A percentile compares a stretch with the other conserved stretches of the same genome.
Conservation (phyloP, 2,888 invertebrate genomes). For the Eupithecia tripunctaria region DNA sequence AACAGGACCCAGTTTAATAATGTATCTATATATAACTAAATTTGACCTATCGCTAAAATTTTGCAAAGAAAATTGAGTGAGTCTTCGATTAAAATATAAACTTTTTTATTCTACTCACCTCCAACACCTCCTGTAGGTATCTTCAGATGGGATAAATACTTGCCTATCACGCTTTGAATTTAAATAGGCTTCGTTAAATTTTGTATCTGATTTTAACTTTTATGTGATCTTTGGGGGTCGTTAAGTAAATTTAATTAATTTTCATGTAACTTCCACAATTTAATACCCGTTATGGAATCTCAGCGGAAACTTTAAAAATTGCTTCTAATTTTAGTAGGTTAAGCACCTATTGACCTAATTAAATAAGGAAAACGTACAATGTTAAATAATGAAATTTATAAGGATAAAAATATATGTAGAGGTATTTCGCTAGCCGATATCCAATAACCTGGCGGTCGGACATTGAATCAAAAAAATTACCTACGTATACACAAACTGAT, state of each 20-base stretch:
- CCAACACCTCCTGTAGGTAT: background rate
- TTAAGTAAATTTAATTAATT: slow-evolving; percentile 24
- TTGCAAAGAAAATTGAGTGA: too few species aligned
- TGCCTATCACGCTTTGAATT: background rate
- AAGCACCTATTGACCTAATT: background rate
- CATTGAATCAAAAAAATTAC: too few species aligned
- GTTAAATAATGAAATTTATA: background rate
- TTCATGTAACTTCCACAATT: slow-evolving; percentile 11
- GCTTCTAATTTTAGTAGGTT: background rate
- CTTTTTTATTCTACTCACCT: background rate
- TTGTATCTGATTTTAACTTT: slow-evolving; percentile 19
- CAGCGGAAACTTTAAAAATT: slow-evolving; percentile 9
- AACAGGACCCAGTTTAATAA: too few species aligned
- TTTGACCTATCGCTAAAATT: too few species aligned
- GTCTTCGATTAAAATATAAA: background rate
- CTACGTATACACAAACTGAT: too few species aligned
- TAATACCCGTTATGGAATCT: slow-evolving; percentile 13
- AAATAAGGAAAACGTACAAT: background rate
- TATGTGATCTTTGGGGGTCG: slow-evolving; percentile 16
- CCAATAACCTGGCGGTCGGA: too few species aligned
- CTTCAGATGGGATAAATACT: background rate
- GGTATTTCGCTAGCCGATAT: too few species aligned
- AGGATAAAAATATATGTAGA: background rate
- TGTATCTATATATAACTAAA: too few species aligned
- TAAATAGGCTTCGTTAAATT: background rate